phyloP scores from a whole-genome alignment of 2,888 invertebrate species.

The Drosophila koepferae region DNA sequence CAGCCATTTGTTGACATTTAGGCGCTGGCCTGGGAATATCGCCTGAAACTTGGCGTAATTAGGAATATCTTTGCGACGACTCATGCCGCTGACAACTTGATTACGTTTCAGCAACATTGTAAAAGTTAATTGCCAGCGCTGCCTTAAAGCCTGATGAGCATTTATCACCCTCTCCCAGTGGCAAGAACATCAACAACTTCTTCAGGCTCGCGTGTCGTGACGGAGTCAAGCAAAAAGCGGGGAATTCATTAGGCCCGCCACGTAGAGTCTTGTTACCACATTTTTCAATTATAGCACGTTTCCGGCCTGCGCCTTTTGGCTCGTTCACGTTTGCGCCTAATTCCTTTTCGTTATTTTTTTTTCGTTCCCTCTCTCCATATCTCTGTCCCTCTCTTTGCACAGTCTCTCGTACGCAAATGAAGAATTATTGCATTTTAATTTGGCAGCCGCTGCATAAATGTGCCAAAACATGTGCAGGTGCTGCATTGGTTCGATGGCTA shows the following conservation, averaged over 20 bases:
- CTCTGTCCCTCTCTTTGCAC: background rate
- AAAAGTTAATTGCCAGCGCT: constrained; percentile 78
- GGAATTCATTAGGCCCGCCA: constrained; percentile 80
- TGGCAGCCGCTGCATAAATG: constrained; percentile 60
- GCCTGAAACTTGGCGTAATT: constrained; percentile 66
- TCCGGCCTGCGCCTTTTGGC: constrained; percentile 55
- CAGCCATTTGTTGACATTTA: constrained; percentile 66
- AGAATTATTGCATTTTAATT: constrained; percentile 84
- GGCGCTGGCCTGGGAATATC: constrained; percentile 61
- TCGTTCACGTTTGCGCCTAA: constrained; percentile 30
- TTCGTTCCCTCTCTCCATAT: background rate
- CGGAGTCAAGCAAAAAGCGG: constrained; percentile 63
- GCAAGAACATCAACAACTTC: constrained; percentile 47
- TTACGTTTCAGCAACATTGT: constrained; percentile 80
- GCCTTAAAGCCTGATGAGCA: constrained; percentile 78
- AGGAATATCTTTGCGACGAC: constrained; percentile 65
- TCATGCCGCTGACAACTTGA: constrained; percentile 73
- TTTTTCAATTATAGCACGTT: constrained; percentile 83
- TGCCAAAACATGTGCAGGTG: constrained; percentile 69
- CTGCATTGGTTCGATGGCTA: constrained; percentile 24
- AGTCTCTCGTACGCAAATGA: constrained; percentile 65
- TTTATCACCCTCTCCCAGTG: constrained; percentile 66
- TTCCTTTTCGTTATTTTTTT: constrained; percentile 1
- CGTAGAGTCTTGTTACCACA: constrained; percentile 82
- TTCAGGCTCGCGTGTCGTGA: constrained; percentile 65